phyloP scores from a whole-genome alignment of 23 tunicate species.

The Ciona savignyi region DNA sequence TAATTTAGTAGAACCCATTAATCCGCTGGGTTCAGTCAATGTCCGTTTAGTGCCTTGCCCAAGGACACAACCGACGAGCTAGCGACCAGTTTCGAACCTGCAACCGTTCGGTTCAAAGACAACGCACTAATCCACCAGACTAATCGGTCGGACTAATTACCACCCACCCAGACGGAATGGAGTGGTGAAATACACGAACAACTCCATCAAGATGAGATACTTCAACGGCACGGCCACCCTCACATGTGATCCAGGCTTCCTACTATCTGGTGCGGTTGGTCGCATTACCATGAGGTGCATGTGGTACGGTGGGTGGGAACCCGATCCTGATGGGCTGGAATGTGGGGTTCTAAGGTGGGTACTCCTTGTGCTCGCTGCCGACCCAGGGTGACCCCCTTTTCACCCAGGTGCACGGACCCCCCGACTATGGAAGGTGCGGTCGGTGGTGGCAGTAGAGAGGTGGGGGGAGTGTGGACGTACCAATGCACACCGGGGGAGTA shows the following conservation, averaged over 20 bases:
- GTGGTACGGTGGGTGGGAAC: conserved; percentile 71
- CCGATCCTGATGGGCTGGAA: neutral
- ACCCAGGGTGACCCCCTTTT: too few species aligned
- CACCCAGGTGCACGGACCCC: conserved; percentile 17
- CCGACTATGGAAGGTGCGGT: conserved; percentile 19
- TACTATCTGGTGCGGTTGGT: neutral
- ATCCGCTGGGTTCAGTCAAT: too few species aligned
- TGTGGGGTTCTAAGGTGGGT: conserved; percentile 9
- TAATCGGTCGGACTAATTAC: too few species aligned
- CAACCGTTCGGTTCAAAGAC: too few species aligned
- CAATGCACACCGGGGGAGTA: conserved; percentile 15
- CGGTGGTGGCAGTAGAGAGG: conserved; percentile 12
- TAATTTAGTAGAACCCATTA: too few species aligned
- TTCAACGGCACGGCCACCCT: conserved; percentile 12
- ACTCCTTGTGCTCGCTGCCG: neutral
- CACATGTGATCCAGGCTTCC: conserved; percentile 16
- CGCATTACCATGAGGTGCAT: conserved; percentile 19
- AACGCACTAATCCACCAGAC: too few species aligned
- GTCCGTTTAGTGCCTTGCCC: too few species aligned
- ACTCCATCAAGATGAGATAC: neutral
- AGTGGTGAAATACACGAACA: conserved; percentile 4
- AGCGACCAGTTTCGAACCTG: too few species aligned
- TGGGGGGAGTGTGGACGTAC: conserved; percentile 34
- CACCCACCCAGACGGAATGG: conserved; percentile 28
- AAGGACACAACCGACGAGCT: too few species aligned